Evolutionary conservation across 2,797 vertebrate genomes (phyloP).

Genomic region (Pteronotus mesoamericanus): DNA sequence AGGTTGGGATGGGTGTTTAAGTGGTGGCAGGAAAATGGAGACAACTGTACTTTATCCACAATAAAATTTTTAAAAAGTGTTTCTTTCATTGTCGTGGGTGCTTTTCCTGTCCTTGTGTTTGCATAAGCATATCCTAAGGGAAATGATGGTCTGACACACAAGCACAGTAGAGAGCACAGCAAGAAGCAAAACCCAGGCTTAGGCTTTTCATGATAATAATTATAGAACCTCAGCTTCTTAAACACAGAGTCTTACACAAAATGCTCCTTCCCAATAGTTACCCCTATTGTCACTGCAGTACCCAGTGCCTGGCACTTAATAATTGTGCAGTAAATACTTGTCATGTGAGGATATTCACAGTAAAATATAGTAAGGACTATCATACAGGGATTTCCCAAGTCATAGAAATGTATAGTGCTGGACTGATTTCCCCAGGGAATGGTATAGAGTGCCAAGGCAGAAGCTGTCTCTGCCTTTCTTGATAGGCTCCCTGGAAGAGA

Average conservation of each 20-base stretch:
- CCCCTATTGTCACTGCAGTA: background rate
- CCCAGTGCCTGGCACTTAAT: background rate
- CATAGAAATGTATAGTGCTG: background rate
- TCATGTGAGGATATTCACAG: background rate
- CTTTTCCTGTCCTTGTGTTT: background rate
- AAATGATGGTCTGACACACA: background rate
- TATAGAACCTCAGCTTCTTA: background rate
- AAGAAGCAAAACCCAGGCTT: background rate
- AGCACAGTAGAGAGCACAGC: background rate
- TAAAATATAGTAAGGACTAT: background rate
- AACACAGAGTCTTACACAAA: background rate
- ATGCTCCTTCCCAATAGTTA: background rate
- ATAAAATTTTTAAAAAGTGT: too few species aligned
- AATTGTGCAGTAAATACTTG: background rate
- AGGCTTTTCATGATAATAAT: background rate
- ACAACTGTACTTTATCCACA: too few species aligned
- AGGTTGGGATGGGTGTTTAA: too few species aligned
- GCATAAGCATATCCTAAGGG: background rate
- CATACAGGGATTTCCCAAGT: background rate
- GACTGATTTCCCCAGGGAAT: background rate
- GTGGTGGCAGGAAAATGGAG: too few species aligned
- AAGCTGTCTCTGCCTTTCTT: background rate
- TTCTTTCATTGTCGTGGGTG: background rate
- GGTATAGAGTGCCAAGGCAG: background rate
- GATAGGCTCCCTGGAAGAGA: background rate